phyloP scores from a whole-genome alignment of 2,113 vertebrate species.

The Falcunculus frontatus region DNA sequence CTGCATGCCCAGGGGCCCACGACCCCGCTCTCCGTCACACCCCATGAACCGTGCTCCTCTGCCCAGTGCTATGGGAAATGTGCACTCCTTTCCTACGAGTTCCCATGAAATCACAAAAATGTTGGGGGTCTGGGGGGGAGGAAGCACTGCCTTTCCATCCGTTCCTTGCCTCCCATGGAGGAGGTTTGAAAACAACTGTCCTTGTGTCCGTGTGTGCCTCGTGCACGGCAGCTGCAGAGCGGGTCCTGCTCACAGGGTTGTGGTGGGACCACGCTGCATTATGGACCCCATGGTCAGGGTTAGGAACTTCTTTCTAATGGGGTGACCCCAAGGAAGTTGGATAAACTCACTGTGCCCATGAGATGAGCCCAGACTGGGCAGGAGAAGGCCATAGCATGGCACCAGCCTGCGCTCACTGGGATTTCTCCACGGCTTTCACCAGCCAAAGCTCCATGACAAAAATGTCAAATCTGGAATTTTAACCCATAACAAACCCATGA shows the following conservation, averaged over 20 bases:
- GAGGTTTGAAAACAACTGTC: not conserved
- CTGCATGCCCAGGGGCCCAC: not conserved
- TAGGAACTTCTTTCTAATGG: not conserved
- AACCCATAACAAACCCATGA: slow-evolving; percentile 57
- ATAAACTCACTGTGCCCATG: rapidly evolving
- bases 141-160: not conserved
- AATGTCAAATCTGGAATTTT: slow-evolving; percentile 61
- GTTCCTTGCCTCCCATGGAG: not conserved
- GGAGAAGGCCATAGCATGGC: not conserved
- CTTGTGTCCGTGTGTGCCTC: not conserved
- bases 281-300: not conserved
- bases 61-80: not conserved
- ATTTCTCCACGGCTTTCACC: not conserved
- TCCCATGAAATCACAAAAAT: slow-evolving; percentile 57
- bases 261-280: rapidly evolving
- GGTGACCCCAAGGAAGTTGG: not conserved
- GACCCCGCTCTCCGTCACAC: not conserved
- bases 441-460: slow-evolving; percentile 53
- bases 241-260: not conserved
- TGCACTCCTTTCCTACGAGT: not conserved
- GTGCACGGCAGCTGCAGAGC: rapidly evolving
- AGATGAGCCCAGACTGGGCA: not conserved
- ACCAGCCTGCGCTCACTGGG: rapidly evolving
- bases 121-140: not conserved
- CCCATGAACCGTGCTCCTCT: not conserved